Evolutionary conservation across 2,113 vertebrate genomes (phyloP).

Genomic region (Cheilinus undulatus): DNA sequence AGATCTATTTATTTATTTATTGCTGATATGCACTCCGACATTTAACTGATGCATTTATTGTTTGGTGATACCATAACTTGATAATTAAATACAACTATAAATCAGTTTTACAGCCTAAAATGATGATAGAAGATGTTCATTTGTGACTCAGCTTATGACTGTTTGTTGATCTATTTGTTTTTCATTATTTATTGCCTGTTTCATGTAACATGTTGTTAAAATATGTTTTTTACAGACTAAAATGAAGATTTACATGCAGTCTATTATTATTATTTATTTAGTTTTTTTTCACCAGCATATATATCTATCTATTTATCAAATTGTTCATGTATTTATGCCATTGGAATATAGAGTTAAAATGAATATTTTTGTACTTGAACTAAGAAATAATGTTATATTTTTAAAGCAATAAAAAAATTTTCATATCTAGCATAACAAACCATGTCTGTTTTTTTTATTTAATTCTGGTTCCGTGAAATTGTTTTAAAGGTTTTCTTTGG

Average conservation of each 20-base stretch:
- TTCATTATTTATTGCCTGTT: too few relatives aligned
- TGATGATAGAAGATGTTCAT: too few relatives aligned
- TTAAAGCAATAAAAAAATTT: background rate
- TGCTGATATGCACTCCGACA: background rate
- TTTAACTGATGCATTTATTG: background rate
- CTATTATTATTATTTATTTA: background rate
- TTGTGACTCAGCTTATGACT: too few relatives aligned
- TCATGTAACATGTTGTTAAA: too few relatives aligned
- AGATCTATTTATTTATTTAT: background rate
- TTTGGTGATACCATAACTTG: too few relatives aligned
- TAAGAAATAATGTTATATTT: background rate
- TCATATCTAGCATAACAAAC: background rate
- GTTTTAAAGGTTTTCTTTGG: too few relatives aligned
- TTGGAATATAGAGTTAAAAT: background rate
- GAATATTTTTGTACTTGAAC: background rate
- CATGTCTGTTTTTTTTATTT: background rate
- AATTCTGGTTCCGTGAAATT: too few relatives aligned
- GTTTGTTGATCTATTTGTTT: too few relatives aligned
- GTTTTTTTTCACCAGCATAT: constrained; percentile 1
- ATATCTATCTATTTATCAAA: background rate
- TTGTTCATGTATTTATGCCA: background rate
- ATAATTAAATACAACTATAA: too few relatives aligned
- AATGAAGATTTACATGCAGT: too few relatives aligned
- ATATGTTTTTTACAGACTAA: too few relatives aligned
- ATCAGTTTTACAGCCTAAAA: too few relatives aligned